Conservation (phyloP, 1,140 invertebrate species). For the Wasmannia auropunctata region DNA sequence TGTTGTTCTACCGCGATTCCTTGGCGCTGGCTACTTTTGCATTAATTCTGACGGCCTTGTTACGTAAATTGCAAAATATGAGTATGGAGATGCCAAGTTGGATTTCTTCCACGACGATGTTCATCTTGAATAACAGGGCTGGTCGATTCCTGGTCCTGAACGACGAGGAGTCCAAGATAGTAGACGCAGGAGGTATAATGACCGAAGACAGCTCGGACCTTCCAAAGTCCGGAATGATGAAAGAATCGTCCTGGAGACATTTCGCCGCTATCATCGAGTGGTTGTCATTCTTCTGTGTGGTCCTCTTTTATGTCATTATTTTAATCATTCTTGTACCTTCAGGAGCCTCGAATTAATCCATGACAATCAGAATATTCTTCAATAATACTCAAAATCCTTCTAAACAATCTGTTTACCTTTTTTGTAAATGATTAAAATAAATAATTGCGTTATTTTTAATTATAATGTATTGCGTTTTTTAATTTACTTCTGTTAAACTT, state of each 20-base stretch:
- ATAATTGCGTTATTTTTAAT: slow-evolving; percentile 3
- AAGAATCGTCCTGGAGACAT: slow-evolving; percentile 73
- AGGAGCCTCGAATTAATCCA: background rate
- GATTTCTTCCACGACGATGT: slow-evolving; percentile 66
- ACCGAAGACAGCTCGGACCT: slow-evolving; percentile 65
- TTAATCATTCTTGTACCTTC: slow-evolving; percentile 72
- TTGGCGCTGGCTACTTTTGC: slow-evolving; percentile 82
- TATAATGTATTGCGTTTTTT: background rate
- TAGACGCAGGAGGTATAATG: slow-evolving; percentile 30
- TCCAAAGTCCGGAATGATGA: slow-evolving; percentile 19
- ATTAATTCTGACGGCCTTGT: slow-evolving; percentile 81
- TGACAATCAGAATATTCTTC: background rate
- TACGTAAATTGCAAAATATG: slow-evolving; percentile 78
- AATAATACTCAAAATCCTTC: background rate
- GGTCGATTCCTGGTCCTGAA: slow-evolving; percentile 73
- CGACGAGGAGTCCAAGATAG: slow-evolving; percentile 59
- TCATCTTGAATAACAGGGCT: slow-evolving; percentile 71
- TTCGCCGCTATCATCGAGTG: slow-evolving; percentile 78
- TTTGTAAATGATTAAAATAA: slow-evolving; percentile 4
- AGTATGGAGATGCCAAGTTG: slow-evolving; percentile 72
- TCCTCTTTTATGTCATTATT: slow-evolving; percentile 75
- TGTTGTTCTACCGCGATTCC: slow-evolving; percentile 84
- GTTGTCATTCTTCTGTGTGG: slow-evolving; percentile 71
- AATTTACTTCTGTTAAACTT: background rate
- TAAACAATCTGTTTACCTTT: background rate